Percentiles rank a stretch among this genome's conserved stretches.
These are phyloP conservation scores for Merodon equestris DNA, from an alignment of 2,888 invertebrate genomes.

Conservation along the genomic window DNA sequence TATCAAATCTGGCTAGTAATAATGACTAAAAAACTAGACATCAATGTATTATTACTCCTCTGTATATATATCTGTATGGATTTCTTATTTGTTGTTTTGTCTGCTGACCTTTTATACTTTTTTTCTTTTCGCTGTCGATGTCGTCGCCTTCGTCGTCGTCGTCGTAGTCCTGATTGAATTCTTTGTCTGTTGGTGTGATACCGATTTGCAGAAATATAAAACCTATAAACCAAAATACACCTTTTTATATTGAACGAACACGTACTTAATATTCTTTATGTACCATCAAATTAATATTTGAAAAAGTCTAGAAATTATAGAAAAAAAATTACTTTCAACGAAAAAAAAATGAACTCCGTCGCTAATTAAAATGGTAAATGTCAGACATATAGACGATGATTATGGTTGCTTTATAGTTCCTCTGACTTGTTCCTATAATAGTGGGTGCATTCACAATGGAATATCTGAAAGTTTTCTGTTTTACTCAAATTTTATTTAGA, in stretches of 20 bases:
- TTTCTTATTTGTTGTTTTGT: conserved; percentile 69
- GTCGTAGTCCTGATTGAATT: conserved; percentile 45
- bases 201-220: conserved; percentile 60
- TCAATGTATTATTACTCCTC: conserved; percentile 49
- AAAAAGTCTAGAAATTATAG: conserved; percentile 64
- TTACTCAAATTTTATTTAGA: too few relatives aligned
- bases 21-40: conserved; percentile 50
- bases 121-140: conserved; percentile 64
- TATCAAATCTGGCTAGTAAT: not conserved
- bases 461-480: too few relatives aligned
- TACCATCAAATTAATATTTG: conserved; percentile 67
- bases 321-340: conserved; percentile 68
- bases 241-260: conserved; percentile 4
- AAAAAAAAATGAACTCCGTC: conserved; percentile 69
- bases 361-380: conserved; percentile 66
- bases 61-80: conserved; percentile 41
- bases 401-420: conserved; percentile 32
- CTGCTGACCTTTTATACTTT: conserved; percentile 77
- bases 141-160: conserved; percentile 54
- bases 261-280: conserved; percentile 30
- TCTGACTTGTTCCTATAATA: conserved; percentile 46
- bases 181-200: conserved; percentile 67
- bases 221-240: conserved; percentile 51
- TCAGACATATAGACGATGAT: conserved; percentile 48
- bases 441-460: conserved; percentile 30